Base-by-base conservation (phyloP, 1,140 invertebrate genomes). In the Drosophila mayri region DNA sequence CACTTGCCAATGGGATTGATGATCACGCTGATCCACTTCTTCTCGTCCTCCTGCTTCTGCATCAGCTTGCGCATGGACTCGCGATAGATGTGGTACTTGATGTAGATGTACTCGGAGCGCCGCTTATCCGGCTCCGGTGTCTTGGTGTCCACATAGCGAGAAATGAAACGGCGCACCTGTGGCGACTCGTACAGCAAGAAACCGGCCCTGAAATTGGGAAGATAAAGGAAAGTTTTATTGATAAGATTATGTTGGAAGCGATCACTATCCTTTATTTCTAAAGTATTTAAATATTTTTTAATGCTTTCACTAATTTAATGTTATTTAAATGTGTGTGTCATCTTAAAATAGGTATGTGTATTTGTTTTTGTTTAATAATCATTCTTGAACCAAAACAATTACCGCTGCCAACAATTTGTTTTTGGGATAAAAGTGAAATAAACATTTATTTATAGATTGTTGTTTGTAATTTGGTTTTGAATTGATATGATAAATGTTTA, bases 1-100 rank as follows among this genome's bases (percentile, higher is more conserved):
- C 92, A 93, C 61, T 93, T 93, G 9, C 92, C 92, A 66, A 93
- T 80, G 0, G 92, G 92, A 64, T 93, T 91, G 5, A 92, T 92
- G 14, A 93, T 92, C 12, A 93, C 87, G 50, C 67, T 93, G 30
- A 92, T 90, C 92, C 92, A 93, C 66, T 93, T 92, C 76, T 92
- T 92, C 11, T 92, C 86, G 22, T 93, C 84, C 57, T 92, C 88
- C 55, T 92, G 78, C 52, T 91, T 85, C 50, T 91, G 86, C 38
- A 91, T 79, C 22, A 91, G 20, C 59, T 90, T 91, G 11, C 84
- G 84, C 92, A 92, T 92, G 11, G 92, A 93, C 49, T 93, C 92
- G 3, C 85, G 81, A 35, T 93, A 93, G 37, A 93, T 92, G 58
- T 92, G 91, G 70, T 93, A 93, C 49, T 93, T 93, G 30, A 93